Percentiles rank a stretch among this genome's conserved stretches.
Evolutionary conservation across 1,140 invertebrate genomes (phyloP).

Genomic region (Brachionus sp.): DNA sequence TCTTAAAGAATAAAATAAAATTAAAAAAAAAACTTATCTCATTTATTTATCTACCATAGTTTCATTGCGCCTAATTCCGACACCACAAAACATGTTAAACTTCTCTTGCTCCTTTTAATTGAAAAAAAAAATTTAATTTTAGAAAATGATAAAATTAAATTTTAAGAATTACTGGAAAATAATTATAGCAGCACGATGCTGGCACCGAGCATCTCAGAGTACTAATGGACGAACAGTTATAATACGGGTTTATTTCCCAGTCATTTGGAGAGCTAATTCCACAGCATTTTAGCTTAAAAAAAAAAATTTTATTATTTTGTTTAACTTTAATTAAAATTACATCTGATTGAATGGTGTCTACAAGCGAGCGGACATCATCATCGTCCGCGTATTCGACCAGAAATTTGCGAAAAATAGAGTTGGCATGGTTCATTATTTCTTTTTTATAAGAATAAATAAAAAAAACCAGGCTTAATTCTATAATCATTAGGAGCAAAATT

Average conservation of each 20-base stretch:
- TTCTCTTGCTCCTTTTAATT: not conserved
- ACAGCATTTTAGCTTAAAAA: constrained; percentile 32
- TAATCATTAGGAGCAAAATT: not conserved
- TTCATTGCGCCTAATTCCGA: not conserved
- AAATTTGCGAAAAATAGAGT: constrained; percentile 7
- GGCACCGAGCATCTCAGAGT: constrained; percentile 25
- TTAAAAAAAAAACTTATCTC: not conserved
- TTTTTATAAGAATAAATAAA: constrained; percentile 8
- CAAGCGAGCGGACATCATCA: not conserved
- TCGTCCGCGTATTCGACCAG: constrained; percentile 7
- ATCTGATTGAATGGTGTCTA: constrained; percentile 33
- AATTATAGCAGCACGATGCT: constrained; percentile 32
- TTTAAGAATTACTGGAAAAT: not conserved
- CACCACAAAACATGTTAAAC: constrained; percentile 39
- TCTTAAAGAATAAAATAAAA: not conserved
- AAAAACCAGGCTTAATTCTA: not conserved
- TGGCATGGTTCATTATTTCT: constrained; percentile 34
- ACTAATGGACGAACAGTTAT: constrained; percentile 15
- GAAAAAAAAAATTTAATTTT: not conserved
- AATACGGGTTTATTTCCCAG: constrained; percentile 34
- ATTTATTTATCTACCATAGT: not conserved
- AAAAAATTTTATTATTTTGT: not conserved
- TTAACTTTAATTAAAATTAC: not conserved
- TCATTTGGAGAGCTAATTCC: constrained; percentile 39
- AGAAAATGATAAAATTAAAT: not conserved